These are phyloP conservation scores for Nysson spinosus DNA, from an alignment of 2,888 invertebrate species.

Conservation along the genomic window DNA sequence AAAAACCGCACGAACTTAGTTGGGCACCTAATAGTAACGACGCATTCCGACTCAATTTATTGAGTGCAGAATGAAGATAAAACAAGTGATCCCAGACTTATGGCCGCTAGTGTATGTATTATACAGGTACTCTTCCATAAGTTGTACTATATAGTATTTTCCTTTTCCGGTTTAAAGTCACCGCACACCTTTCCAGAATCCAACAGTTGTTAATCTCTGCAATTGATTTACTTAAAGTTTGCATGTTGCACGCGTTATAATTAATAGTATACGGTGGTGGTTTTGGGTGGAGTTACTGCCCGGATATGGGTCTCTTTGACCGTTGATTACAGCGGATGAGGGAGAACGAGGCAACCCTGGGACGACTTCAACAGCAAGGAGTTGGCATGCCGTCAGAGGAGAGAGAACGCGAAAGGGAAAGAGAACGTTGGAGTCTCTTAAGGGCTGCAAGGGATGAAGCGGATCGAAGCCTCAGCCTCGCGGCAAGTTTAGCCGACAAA, in stretches of 20 bases:
- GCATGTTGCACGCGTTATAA: constrained; percentile 44
- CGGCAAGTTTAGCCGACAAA: constrained; percentile 91
- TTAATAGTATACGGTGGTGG: constrained; percentile 69
- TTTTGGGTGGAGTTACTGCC: constrained; percentile 73
- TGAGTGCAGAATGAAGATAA: no score
- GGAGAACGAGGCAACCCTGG: constrained; percentile 87
- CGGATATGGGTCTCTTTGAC: constrained; percentile 73
- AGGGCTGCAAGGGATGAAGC: constrained; percentile 94
- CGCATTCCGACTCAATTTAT: no score
- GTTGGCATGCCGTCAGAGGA: constrained; percentile 93
- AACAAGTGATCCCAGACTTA: no score
- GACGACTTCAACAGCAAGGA: constrained; percentile 92
- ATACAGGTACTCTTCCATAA: no score
- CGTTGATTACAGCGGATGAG: constrained; percentile 83
- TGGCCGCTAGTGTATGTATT: no score
- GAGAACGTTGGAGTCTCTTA: constrained; percentile 92
- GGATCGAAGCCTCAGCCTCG: constrained; percentile 90
- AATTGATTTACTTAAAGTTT: constrained; percentile 2
- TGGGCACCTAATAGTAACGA: no score
- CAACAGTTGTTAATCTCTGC: no score
- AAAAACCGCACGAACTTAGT: no score
- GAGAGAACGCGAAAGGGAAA: constrained; percentile 85
- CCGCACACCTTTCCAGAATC: no score
- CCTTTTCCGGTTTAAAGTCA: no score
- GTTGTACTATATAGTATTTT: no score